phyloP scores from a whole-genome alignment of 2,113 vertebrate genomes.

The Mungos mungo region DNA sequence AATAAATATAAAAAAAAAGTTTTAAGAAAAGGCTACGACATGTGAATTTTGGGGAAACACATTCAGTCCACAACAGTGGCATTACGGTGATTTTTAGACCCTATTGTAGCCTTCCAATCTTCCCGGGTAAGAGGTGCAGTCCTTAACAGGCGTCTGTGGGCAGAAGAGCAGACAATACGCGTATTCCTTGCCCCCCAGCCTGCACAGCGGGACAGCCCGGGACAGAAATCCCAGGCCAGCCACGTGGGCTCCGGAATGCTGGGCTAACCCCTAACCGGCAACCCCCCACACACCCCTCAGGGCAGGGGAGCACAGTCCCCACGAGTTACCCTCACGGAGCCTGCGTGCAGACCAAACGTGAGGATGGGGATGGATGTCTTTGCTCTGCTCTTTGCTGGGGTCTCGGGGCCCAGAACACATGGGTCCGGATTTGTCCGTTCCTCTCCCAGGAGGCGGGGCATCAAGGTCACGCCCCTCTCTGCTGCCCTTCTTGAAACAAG shows the following conservation, averaged over 20 bases:
- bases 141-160: neutral
- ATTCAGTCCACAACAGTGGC: neutral
- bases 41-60: neutral
- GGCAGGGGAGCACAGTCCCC: neutral
- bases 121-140: neutral
- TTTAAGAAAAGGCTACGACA: neutral
- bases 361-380: neutral
- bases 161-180: neutral
- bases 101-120: neutral
- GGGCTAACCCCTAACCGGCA: neutral
- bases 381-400: neutral
- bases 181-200: rapidly evolving
- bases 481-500: neutral
- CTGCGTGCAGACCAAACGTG: rapidly evolving
- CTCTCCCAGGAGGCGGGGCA: neutral
- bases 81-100: neutral
- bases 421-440: no score
- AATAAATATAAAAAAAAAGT: no score
- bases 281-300: no score
- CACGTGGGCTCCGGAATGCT: no score
- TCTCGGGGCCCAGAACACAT: neutral
- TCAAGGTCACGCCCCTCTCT: no score
- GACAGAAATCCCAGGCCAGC: no score
- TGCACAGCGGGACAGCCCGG: rapidly evolving
- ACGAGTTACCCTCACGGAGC: neutral